phyloP scores from a whole-genome alignment of 2,797 vertebrate genomes.

The Hirundo rustica region DNA sequence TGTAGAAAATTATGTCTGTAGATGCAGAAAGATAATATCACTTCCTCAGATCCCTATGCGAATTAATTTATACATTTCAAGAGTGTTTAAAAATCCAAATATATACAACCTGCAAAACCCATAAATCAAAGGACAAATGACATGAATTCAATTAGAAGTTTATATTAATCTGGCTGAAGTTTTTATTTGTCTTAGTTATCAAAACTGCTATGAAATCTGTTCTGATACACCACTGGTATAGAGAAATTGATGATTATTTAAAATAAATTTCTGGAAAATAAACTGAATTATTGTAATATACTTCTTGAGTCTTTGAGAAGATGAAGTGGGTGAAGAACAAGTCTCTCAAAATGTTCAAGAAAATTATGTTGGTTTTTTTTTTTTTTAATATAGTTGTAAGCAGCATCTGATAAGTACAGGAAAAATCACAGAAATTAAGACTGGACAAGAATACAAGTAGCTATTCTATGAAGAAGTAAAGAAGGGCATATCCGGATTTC shows the following conservation, averaged over 20 bases:
- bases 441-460: background rate
- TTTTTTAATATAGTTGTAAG: background rate
- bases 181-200: background rate
- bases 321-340: background rate
- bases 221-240: background rate
- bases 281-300: background rate
- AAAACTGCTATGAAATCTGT: background rate
- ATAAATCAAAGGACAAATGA: background rate
- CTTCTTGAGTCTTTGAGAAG: background rate
- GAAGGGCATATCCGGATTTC: background rate
- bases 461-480: background rate
- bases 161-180: background rate
- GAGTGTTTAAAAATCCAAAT: background rate
- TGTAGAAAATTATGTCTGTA: background rate
- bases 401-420: background rate
- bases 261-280: background rate
- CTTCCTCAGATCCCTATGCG: background rate
- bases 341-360: background rate
- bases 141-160: background rate
- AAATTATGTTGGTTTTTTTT: background rate
- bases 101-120: background rate
- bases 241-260: background rate
- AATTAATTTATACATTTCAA: background rate
- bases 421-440: background rate
- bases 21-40: background rate